phyloP scores from a whole-genome alignment of 1,140 invertebrate species.

The Bombus sibiricus region DNA sequence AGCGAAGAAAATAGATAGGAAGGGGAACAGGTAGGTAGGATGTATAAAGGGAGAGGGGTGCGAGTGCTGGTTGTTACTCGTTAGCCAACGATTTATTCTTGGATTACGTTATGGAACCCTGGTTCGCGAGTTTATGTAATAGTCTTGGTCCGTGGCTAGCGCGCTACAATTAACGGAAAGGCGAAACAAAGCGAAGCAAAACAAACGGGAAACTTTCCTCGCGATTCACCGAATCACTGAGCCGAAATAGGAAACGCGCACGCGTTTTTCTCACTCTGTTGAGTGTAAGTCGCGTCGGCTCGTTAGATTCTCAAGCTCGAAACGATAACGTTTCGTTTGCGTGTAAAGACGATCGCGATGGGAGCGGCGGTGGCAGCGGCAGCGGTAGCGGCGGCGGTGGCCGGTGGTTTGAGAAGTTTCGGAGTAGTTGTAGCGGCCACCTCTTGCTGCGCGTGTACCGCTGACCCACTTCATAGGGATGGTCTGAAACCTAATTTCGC shows the following conservation, averaged over 20 bases:
- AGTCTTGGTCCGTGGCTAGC: slow-evolving; percentile 26
- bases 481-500: slow-evolving; percentile 53
- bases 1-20: slow-evolving; percentile 1
- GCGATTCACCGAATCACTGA: background rate
- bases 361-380: background rate
- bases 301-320: background rate
- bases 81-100: slow-evolving; percentile 63
- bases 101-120: slow-evolving; percentile 63
- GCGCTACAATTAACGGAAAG: slow-evolving; percentile 19
- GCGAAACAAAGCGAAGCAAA: slow-evolving; percentile 21
- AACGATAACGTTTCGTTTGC: background rate
- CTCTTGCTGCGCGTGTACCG: slow-evolving; percentile 41
- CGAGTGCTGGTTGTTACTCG: slow-evolving; percentile 35
- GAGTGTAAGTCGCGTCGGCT: background rate
- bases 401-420: background rate
- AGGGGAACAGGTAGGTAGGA: background rate
- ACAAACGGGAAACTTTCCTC: slow-evolving; percentile 1
- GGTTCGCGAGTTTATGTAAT: slow-evolving; percentile 64
- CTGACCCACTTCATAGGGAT: slow-evolving; percentile 58
- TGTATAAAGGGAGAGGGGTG: background rate
- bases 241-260: background rate
- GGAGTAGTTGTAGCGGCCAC: background rate
- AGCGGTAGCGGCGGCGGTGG: background rate
- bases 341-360: background rate
- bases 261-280: slow-evolving; percentile 10